Conservation (phyloP, 2,797 vertebrate genomes). For the Rhinella marina region DNA sequence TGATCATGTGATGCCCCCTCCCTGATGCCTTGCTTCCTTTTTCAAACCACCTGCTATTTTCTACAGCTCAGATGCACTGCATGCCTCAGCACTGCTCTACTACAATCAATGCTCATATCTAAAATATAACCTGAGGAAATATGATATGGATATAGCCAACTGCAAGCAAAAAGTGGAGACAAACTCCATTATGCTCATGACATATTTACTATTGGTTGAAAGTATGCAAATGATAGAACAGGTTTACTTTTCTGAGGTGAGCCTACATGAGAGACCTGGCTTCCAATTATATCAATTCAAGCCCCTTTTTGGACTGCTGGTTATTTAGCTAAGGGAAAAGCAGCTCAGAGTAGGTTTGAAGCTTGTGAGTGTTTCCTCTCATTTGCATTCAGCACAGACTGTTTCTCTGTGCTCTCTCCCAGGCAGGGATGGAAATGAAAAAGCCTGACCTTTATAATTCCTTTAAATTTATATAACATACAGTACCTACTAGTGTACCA, state of each 20-base stretch:
- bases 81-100: too few species aligned
- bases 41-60: too few species aligned
- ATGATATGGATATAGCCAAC: too few species aligned
- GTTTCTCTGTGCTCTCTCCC: not conserved
- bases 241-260: not conserved
- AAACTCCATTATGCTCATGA: too few species aligned
- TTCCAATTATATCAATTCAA: not conserved
- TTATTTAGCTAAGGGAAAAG: slow-evolving; percentile 8
- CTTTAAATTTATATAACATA: not conserved
- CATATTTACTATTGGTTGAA: not conserved
- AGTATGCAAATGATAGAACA: not conserved
- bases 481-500: not conserved
- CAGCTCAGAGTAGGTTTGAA: not conserved
- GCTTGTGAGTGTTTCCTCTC: not conserved
- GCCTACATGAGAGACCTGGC: not conserved
- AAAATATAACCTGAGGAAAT: too few species aligned
- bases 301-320: not conserved
- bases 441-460: not conserved
- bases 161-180: too few species aligned
- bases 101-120: too few species aligned
- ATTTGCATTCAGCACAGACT: slow-evolving; percentile 3
- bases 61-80: too few species aligned
- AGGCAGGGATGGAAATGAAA: not conserved
- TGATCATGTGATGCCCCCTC: too few species aligned
- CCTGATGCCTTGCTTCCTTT: too few species aligned